Percentiles rank a stretch among this genome's conserved stretches.
These are phyloP conservation scores for Takifugu bimaculatus DNA, from an alignment of 2,113 vertebrate species.

Conservation along the genomic window DNA sequence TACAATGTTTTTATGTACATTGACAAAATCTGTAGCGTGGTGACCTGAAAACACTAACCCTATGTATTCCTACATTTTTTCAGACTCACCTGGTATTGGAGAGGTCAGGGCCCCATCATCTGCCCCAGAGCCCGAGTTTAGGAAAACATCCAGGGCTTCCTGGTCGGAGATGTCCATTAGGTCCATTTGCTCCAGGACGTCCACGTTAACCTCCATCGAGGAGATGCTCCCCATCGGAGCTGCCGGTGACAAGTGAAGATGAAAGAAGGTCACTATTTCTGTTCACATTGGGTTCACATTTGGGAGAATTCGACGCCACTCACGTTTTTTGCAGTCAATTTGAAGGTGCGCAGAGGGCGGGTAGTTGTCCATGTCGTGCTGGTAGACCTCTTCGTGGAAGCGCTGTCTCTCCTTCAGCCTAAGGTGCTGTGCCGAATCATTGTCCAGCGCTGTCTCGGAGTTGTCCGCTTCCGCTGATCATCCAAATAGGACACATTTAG, in stretches of 20 bases:
- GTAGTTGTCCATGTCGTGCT: conserved; percentile 88
- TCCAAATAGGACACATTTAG: conserved; percentile 10
- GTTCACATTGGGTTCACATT: too few relatives aligned
- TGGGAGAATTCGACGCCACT: conserved; percentile 40
- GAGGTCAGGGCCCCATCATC: conserved; percentile 70
- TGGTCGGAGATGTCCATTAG: conserved; percentile 89
- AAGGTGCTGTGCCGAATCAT: conserved; percentile 79
- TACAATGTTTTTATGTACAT: too few relatives aligned
- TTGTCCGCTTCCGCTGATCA: conserved; percentile 64
- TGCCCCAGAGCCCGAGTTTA: conserved; percentile 78
- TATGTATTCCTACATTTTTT: too few relatives aligned
- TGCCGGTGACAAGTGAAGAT: conserved; percentile 34
- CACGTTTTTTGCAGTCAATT: conserved; percentile 86
- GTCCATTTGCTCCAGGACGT: conserved; percentile 89
- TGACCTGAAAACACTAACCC: too few relatives aligned
- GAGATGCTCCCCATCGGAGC: conserved; percentile 93
- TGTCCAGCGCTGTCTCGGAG: conserved; percentile 59
- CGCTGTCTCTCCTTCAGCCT: conserved; percentile 84
- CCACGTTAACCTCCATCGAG: conserved; percentile 94
- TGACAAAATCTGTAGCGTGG: too few relatives aligned
- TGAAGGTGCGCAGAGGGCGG: conserved; percentile 84
- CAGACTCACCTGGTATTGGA: conserved; percentile 71
- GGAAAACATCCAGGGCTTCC: conserved; percentile 87
- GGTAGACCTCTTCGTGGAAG: conserved; percentile 92
- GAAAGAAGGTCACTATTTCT: not conserved